phyloP scores from a whole-genome alignment of 2,113 vertebrate genomes.

The Platysternon megacephalum region DNA sequence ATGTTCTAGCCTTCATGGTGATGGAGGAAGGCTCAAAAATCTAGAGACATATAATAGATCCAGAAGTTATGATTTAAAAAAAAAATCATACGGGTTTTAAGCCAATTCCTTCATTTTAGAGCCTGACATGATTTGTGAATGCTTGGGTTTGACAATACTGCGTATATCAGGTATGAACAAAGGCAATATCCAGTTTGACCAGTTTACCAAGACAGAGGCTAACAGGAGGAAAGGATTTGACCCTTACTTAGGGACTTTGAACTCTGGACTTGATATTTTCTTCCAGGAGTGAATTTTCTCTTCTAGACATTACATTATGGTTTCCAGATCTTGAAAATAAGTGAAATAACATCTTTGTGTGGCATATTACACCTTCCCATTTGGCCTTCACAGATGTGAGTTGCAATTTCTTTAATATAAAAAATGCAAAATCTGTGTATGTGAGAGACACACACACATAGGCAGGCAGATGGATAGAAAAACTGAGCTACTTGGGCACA shows the following conservation, averaged over 20 bases:
- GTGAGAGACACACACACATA: not conserved
- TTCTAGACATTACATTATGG: not conserved
- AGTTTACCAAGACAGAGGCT: not conserved
- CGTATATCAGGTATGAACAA: not conserved
- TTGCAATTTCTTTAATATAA: not conserved
- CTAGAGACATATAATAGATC: not conserved
- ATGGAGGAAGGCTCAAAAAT: not conserved
- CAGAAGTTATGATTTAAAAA: not conserved
- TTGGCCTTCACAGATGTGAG: not conserved
- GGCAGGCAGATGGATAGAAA: not conserved
- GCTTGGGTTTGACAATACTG: not conserved
- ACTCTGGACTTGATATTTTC: not conserved
- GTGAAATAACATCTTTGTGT: not conserved
- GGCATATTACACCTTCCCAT: not conserved
- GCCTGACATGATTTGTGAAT: not conserved
- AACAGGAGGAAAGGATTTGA: not conserved
- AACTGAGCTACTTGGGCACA: not conserved
- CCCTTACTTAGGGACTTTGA: not conserved
- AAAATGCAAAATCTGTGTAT: not conserved
- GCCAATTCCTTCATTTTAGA: not conserved
- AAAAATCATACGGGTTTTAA: not conserved
- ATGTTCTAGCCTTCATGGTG: not conserved
- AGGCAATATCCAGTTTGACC: not conserved
- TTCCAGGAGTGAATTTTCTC: conserved; percentile 10
- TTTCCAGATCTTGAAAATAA: not conserved